Conservation (phyloP, 2,797 vertebrate genomes). For the Phalloptychus januarius region DNA sequence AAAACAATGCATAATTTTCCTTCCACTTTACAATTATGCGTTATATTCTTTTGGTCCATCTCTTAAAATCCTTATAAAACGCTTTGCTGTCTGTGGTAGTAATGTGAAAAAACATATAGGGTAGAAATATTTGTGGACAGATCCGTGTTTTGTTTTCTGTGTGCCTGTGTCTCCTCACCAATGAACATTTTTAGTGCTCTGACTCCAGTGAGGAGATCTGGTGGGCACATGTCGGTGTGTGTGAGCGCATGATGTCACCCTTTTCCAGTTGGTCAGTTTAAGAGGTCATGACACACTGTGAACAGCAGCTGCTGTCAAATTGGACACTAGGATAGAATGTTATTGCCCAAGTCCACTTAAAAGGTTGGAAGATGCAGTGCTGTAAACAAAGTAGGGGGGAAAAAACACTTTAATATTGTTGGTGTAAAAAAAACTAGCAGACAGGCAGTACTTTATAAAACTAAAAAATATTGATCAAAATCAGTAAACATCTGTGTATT, state of each 20-base stretch:
- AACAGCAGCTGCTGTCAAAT: slow-evolving; percentile 37
- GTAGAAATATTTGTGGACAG: neutral
- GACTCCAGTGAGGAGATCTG: neutral
- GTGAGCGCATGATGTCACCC: slow-evolving; percentile 59
- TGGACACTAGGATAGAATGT: slow-evolving; percentile 24
- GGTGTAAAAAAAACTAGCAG: neutral
- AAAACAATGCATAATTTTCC: neutral
- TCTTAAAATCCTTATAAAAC: neutral
- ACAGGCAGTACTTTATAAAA: neutral
- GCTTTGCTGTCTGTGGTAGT: neutral
- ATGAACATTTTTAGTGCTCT: slow-evolving; percentile 1
- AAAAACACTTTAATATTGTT: neutral
- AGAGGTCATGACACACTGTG: slow-evolving; percentile 56
- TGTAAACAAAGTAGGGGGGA: slow-evolving; percentile 23
- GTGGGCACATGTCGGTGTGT: slow-evolving; percentile 29
- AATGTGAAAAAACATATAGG: neutral
- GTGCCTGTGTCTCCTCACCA: neutral
- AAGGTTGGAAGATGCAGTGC: slow-evolving; percentile 17
- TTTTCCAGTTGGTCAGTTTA: slow-evolving; percentile 63
- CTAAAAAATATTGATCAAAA: neutral
- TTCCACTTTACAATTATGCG: neutral
- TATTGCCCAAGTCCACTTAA: slow-evolving; percentile 23
- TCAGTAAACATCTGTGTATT: neutral
- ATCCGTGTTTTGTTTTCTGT: slow-evolving; percentile 3
- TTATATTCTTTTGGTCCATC: neutral